These are phyloP conservation scores for Apantesis nais DNA, from an alignment of 2,888 invertebrate species.

Conservation along the genomic window DNA sequence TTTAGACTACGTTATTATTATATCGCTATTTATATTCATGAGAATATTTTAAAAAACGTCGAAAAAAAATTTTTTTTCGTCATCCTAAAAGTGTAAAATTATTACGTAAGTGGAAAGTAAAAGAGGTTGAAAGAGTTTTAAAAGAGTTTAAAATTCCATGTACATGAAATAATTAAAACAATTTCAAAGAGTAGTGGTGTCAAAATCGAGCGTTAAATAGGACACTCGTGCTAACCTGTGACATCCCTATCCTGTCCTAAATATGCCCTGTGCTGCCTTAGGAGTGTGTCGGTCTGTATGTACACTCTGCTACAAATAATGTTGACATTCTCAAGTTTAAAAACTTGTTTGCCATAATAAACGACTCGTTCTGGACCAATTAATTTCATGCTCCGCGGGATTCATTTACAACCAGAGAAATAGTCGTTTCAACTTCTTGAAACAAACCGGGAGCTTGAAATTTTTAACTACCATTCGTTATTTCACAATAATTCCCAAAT, in stretches of 20 bases:
- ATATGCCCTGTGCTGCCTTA: conserved; percentile 66
- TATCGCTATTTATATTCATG: conserved; percentile 11
- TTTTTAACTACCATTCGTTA: not conserved
- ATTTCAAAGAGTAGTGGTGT: conserved; percentile 74
- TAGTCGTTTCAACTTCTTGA: not conserved
- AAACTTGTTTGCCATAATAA: conserved; percentile 24
- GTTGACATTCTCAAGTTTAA: conserved; percentile 27
- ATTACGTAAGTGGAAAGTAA: conserved; percentile 49
- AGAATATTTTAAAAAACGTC: conserved; percentile 11
- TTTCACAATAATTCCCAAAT: not conserved
- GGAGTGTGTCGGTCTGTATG: conserved; percentile 44
- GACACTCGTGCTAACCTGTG: conserved; percentile 67
- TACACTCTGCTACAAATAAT: conserved; percentile 27
- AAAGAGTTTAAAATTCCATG: conserved; percentile 48
- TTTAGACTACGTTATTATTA: not conserved
- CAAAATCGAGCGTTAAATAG: conserved; percentile 75
- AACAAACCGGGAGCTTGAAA: not conserved
- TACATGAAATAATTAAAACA: conserved; percentile 56
- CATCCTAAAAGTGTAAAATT: conserved; percentile 42
- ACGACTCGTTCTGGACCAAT: not conserved
- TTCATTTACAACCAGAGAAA: not conserved
- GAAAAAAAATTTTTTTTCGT: conserved; percentile 30
- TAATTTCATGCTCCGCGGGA: conserved; percentile 46
- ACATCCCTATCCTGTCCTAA: conserved; percentile 76
- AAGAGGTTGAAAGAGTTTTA: conserved; percentile 46